Evolutionary conservation across 2,797 vertebrate genomes (phyloP).

Genomic region (Sebastiscus tertius): DNA sequence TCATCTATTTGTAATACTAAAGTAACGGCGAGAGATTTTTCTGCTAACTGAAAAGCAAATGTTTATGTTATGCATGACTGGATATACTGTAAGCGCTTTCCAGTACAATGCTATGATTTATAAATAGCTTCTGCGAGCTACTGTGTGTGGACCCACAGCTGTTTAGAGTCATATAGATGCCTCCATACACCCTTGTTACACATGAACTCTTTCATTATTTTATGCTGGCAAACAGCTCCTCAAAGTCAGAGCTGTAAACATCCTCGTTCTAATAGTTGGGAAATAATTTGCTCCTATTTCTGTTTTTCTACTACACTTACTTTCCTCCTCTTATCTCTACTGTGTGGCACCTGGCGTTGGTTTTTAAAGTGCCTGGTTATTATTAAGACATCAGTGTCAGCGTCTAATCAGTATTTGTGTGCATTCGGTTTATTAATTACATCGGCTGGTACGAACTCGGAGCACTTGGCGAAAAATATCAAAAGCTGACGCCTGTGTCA

Average conservation of each 20-base stretch:
- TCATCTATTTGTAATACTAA: constrained; percentile 79
- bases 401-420: constrained; percentile 71
- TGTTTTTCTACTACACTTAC: background rate
- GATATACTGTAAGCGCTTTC: constrained; percentile 73
- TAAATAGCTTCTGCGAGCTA: constrained; percentile 66
- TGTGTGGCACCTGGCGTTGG: constrained; percentile 27
- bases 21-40: constrained; percentile 58
- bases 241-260: constrained; percentile 29
- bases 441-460: constrained; percentile 73
- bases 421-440: constrained; percentile 79
- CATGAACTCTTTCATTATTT: constrained; percentile 45
- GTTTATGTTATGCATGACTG: constrained; percentile 68
- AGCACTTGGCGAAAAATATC: constrained; percentile 76
- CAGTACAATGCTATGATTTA: constrained; percentile 65
- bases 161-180: constrained; percentile 36
- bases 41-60: constrained; percentile 65
- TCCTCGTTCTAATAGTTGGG: constrained; percentile 13
- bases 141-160: constrained; percentile 49
- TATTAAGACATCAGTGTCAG: constrained; percentile 73
- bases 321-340: constrained; percentile 18
- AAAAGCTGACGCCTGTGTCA: constrained; percentile 83
- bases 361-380: constrained; percentile 46
- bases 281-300: constrained; percentile 23
- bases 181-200: constrained; percentile 26
- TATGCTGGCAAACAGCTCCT: background rate